These are phyloP conservation scores for Typhlichthys subterraneus DNA, from an alignment of 2,797 vertebrate species.

Conservation along the genomic window DNA sequence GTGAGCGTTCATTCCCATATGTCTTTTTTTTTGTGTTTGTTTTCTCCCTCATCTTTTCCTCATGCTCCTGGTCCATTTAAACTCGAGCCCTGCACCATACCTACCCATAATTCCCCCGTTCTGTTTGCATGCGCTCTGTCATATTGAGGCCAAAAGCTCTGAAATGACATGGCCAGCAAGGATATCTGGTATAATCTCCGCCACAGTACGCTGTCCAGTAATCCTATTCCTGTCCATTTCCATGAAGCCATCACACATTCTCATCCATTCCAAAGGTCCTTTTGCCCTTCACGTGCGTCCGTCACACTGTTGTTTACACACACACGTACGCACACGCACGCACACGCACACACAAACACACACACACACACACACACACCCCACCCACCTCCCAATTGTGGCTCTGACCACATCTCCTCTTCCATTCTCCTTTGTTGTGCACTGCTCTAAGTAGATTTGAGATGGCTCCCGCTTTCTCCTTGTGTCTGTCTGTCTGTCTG, in stretches of 20 bases:
- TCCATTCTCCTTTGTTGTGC: slow-evolving; percentile 43
- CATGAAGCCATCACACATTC: slow-evolving; percentile 4
- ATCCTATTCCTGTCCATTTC: slow-evolving; percentile 10
- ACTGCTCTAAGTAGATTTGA: slow-evolving; percentile 67
- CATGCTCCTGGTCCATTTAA: slow-evolving; percentile 20
- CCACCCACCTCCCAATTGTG: slow-evolving; percentile 28
- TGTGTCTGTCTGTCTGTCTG: slow-evolving; percentile 46
- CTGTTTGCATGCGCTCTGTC: slow-evolving; percentile 37
- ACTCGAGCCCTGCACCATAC: slow-evolving; percentile 13
- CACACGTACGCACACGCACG: slow-evolving; percentile 2
- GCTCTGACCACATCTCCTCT: slow-evolving; percentile 57
- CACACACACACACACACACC: too few species aligned
- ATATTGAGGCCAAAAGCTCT: slow-evolving; percentile 34
- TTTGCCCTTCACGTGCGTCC: slow-evolving; percentile 45
- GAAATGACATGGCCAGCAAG: slow-evolving; percentile 34
- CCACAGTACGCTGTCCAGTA: neutral
- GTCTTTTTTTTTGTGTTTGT: slow-evolving; percentile 17
- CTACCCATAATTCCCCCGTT: slow-evolving; percentile 25
- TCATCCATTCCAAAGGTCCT: slow-evolving; percentile 13
- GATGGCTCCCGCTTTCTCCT: slow-evolving; percentile 53
- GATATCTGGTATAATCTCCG: neutral
- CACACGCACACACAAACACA: slow-evolving; percentile 14
- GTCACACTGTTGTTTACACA: slow-evolving; percentile 62
- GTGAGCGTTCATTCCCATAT: slow-evolving; percentile 34
- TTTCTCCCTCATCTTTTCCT: neutral